phyloP scores from a whole-genome alignment of 1,140 invertebrate genomes.

The Drosophila ambigua region DNA sequence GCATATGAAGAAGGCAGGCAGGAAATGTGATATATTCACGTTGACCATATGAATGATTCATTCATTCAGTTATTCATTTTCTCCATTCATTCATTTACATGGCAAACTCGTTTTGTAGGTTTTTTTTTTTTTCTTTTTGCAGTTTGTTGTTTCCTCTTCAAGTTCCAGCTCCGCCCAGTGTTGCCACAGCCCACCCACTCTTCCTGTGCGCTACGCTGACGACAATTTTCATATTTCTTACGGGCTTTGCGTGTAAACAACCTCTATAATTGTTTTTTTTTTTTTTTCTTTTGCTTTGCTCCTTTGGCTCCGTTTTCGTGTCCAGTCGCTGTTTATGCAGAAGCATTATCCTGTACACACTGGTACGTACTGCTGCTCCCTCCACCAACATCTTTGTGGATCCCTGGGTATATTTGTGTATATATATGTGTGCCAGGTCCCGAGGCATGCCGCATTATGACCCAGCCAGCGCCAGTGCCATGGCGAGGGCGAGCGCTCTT shows the following conservation, averaged over 20 bases:
- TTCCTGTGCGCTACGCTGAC: slow-evolving; percentile 13
- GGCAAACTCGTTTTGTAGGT: slow-evolving; percentile 43
- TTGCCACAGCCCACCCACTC: background rate
- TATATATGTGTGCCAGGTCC: slow-evolving; percentile 7
- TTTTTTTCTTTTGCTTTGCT: slow-evolving; percentile 1
- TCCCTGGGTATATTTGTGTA: slow-evolving; percentile 13
- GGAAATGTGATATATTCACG: slow-evolving; percentile 17
- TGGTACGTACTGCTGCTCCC: background rate
- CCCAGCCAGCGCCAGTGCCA: too few species aligned
- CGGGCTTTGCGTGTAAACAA: slow-evolving; percentile 72
- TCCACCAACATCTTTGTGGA: slow-evolving; percentile 5
- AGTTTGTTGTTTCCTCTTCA: slow-evolving; percentile 32
- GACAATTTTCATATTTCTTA: slow-evolving; percentile 56
- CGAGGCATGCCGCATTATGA: slow-evolving; percentile 55
- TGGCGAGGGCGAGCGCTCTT: slow-evolving; percentile 27
- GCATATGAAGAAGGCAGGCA: background rate
- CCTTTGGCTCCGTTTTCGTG: slow-evolving; percentile 44
- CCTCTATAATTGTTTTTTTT: slow-evolving; percentile 66
- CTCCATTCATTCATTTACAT: slow-evolving; percentile 52
- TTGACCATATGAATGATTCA: slow-evolving; percentile 50
- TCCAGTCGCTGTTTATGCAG: slow-evolving; percentile 63
- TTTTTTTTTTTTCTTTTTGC: slow-evolving; percentile 25
- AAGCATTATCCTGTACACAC: slow-evolving; percentile 55
- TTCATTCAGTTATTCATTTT: slow-evolving; percentile 58
- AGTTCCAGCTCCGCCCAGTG: background rate